phyloP scores from a whole-genome alignment of 2,888 invertebrate genomes.

The Ptilodon capucinus region DNA sequence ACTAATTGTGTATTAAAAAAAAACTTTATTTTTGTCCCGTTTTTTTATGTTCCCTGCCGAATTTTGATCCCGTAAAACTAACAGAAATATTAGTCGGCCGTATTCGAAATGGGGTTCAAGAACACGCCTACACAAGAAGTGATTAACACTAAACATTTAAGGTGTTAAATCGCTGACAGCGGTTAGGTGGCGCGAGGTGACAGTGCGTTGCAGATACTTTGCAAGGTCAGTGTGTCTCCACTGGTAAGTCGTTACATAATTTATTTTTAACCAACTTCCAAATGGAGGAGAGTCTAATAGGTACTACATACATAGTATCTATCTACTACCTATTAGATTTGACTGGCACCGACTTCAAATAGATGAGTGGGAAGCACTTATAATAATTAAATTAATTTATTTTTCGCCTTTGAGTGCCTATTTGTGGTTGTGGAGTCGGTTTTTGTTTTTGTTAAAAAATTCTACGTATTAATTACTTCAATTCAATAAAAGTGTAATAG shows the following conservation, averaged over 20 bases:
- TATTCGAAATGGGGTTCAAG: not conserved
- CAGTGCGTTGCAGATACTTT: too few species aligned
- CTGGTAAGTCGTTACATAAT: not conserved
- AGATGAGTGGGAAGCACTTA: too few species aligned
- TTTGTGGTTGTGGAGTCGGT: too few species aligned
- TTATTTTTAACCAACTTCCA: too few species aligned
- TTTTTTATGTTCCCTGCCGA: not conserved
- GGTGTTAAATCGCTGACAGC: not conserved
- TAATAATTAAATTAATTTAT: constrained; percentile 1
- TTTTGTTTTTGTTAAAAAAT: too few species aligned
- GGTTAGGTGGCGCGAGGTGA: too few species aligned
- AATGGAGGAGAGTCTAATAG: too few species aligned
- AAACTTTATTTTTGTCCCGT: not conserved
- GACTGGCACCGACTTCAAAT: too few species aligned
- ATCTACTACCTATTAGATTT: too few species aligned
- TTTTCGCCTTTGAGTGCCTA: too few species aligned
- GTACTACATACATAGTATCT: too few species aligned
- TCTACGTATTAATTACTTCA: not conserved
- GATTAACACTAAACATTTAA: not conserved
- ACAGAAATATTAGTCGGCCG: not conserved
- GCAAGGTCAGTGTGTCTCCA: constrained; percentile 1
- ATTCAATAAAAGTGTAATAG: not conserved
- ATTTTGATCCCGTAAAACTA: not conserved
- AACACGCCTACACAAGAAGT: not conserved
- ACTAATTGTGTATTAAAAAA: too few species aligned